phyloP scores from a whole-genome alignment of 2,888 invertebrate species.

The Tupiocoris notatus region DNA sequence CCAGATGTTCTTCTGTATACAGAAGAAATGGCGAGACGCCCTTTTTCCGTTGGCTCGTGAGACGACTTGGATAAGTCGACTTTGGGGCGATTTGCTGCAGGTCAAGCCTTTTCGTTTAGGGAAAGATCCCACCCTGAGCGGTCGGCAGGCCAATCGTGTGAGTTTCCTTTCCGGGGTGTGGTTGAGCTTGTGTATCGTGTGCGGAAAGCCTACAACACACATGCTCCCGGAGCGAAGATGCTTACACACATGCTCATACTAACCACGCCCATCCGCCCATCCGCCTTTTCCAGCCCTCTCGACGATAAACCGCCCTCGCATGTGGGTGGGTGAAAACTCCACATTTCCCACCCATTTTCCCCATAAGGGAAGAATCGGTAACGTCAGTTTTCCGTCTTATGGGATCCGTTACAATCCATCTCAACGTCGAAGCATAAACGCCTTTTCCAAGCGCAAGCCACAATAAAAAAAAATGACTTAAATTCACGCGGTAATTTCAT shows the following conservation, averaged over 20 bases:
- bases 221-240: not conserved
- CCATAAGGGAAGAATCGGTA: not conserved
- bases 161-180: constrained; percentile 6
- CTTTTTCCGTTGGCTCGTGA: too few relatives aligned
- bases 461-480: too few relatives aligned
- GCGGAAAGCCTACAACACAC: constrained; percentile 1
- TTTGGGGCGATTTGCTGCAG: not conserved
- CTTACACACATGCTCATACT: constrained; percentile 13
- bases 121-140: constrained; percentile 17
- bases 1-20: too few relatives aligned
- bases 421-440: too few relatives aligned
- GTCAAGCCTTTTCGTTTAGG: constrained; percentile 7
- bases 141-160: constrained; percentile 27
- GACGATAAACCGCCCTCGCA: constrained; percentile 1
- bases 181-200: constrained; percentile 22
- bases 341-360: not conserved
- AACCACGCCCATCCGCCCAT: constrained; percentile 35
- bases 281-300: constrained; percentile 12
- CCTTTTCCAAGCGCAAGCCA: too few relatives aligned
- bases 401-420: not conserved
- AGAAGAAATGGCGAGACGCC: too few relatives aligned
- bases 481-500: too few relatives aligned
- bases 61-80: too few relatives aligned
- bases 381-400: not conserved
- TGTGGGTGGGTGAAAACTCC: not conserved